Evolutionary conservation across 2,888 invertebrate genomes (phyloP).

Genomic region (Incurvaria masculella): DNA sequence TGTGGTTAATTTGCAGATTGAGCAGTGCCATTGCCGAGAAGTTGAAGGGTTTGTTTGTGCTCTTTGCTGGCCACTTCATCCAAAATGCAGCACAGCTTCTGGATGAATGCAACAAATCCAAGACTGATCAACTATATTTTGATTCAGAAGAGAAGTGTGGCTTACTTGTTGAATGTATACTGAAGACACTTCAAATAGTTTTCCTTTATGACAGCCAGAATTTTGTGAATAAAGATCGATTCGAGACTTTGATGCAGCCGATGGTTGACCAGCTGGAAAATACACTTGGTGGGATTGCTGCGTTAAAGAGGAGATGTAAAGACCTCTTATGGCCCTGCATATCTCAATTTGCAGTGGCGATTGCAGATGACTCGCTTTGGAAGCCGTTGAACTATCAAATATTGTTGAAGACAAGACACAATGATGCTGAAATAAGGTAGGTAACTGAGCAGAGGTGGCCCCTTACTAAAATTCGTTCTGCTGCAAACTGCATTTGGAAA

Average conservation of each 20-base stretch:
- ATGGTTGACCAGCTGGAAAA: constrained; percentile 88
- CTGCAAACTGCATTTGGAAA: too few species aligned
- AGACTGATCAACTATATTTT: constrained; percentile 52
- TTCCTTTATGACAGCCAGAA: constrained; percentile 81
- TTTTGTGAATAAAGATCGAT: constrained; percentile 81
- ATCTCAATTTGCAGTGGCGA: constrained; percentile 77
- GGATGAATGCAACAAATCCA: constrained; percentile 63
- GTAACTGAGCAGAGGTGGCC: too few species aligned
- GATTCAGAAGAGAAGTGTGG: constrained; percentile 55
- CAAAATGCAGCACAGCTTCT: constrained; percentile 76
- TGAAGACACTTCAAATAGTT: constrained; percentile 72
- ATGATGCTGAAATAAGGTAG: constrained; percentile 68
- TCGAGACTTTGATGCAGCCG: constrained; percentile 80
- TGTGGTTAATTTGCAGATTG: constrained; percentile 59
- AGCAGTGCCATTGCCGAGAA: constrained; percentile 75
- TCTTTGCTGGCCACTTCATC: constrained; percentile 86
- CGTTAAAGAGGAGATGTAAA: constrained; percentile 57
- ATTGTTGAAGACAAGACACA: constrained; percentile 80
- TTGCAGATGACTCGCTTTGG: constrained; percentile 84
- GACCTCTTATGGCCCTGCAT: constrained; percentile 73
- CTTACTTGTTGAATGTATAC: constrained; percentile 65
- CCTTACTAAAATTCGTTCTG: too few species aligned
- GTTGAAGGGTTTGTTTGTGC: constrained; percentile 81
- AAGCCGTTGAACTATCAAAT: constrained; percentile 89
- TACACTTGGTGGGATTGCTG: constrained; percentile 58